Base-by-base conservation (phyloP, 2,888 invertebrate species). In the Abrostola triplasia region DNA sequence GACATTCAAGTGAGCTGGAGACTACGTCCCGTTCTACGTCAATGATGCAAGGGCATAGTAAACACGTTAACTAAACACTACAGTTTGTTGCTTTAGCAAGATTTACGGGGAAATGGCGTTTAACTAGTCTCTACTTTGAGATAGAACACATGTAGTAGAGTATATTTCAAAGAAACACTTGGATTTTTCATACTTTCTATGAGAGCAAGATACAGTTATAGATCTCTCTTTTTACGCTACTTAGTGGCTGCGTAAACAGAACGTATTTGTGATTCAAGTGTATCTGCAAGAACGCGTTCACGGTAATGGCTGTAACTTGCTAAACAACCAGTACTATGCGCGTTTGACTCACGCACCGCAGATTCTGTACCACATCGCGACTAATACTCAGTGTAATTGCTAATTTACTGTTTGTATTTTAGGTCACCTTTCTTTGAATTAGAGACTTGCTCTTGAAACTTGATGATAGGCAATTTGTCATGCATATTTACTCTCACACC, bases 151-250 rank as follows among this genome's bases (percentile, higher is more conserved):
- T 55, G 51, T 13, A 12, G 8, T 42, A 47, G 52, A n/a, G n/a
- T n/a, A n/a, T n/a, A n/a, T 51, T 65, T 52, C 36, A 60, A 59
- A 56, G 41, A 59, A 70, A 50, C 40, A 56, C 58, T 41, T 50
- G 49, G 40, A 58, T 66, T 58, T 69, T 66, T 60, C 51, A 59
- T 65, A 77, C 71, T 76, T 77, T 77, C 75, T 77, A 61, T 61
- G 51, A 47, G 44, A 47, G 54, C 38, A 44, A 63, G 53, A 50
- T 44, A 49, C 40, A 47, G 40, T 58, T 53, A 57, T 60, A 55
- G 51, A 77, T 77, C 75, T 77, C 70, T 76, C 75, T 76, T 74
- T 76, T 70, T 64, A 64, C 60, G 58, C 61, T 61, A 60, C 57
- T 52, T 64, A 50, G 53, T 54, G 50, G 51, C 53, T 64, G 62